Base-by-base conservation (phyloP, 2,888 invertebrate species). In the Odontocolon sp. region DNA sequence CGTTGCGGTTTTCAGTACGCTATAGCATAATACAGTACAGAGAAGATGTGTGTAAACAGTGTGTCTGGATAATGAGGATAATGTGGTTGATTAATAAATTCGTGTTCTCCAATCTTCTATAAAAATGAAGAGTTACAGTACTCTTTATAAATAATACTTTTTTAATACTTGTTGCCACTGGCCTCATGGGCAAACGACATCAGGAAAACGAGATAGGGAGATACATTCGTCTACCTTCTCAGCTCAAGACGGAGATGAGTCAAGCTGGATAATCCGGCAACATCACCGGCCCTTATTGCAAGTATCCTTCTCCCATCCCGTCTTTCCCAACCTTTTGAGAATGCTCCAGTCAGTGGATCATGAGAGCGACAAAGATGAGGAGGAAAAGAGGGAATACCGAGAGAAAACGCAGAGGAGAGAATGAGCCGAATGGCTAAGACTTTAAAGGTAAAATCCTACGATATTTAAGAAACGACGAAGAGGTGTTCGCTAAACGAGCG, bases 261-360 rank as follows among this genome's bases (percentile, higher is more conserved):
- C 77, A 61, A 77, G 77, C 73, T 68, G 77, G 77, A 77, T 77
- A 66, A 77, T 77, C 77, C 73, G 59, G 64, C 64, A 47, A 54
- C 77, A 69, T 77, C 69, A 73, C 57, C 38, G 57, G 64, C 50
- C 28, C 64, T 73, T 64, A 69, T 77, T 77, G 68, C 64, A 33
- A 56, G 64, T 36, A 50, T 64, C 50, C 36, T 50, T 14, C 64
- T 42, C 36, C 54, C 42, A 28, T 31, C 33, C 14, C n/a, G 14
- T 4, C 33, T 14, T 9, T 28, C 52, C 11, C 23, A 21, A 11
- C 52, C 9, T n/a, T 52, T 5, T 5, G 68, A 8, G 21, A 69
- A 69, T 45, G 38, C 21, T 36, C 40, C 47, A 59, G 42, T 59
- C 54, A 26, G 57, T 14, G 5, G 33, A n/a, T 11, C 9, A 18